Evolutionary conservation across 2,113 vertebrate species (phyloP), one percentile per base, ranked within the genome.

Genomic region (Lanius ludovicianus): DNA sequence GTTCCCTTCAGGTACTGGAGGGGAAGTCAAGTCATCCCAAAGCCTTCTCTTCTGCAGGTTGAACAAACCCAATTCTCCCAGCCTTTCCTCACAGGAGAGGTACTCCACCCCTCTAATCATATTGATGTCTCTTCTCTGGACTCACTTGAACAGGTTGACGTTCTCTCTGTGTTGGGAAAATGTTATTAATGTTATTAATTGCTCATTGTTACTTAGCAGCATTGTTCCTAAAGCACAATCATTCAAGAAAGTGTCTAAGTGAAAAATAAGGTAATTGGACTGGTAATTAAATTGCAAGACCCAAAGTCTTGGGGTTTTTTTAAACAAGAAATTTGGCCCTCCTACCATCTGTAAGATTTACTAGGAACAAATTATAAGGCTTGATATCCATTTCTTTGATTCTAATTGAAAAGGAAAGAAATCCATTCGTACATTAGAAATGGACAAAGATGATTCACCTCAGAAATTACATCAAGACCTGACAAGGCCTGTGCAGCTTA

Each of bases 401-500:
- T 74, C 30, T 37, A 90, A 77, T 33, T 77, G n/a, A 78, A 93
- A 95, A 87, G 46, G 44, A 80, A 75, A 71, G 11, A 77, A 90
- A 90, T 53, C 12, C 35, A 56, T 73, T 83, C 37, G 53, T 53
- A 49, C 3, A 41, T 39, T 17, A 90, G 20, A 60, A 83, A 79
- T 0, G 6, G 55, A 52, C 41, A 83, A 85, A 87, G 46, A 65
- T 76, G 35, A 83, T 74, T 88, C 68, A 86, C 21, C 42, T 80
- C 64, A 57, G n/a, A 82, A 87, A 78, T 35, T 49, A 65, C 12
- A 71, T 59, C 37, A 91, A 95, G 79, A 82, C 31, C 37, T 74
- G 60, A 95, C 1, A 8, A 84, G 57, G 33, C 84, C 41, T 21
- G 15, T 13, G 1, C 13, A 56, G 21, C 42, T 69, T 87, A 68